Evolutionary conservation across 1,140 invertebrate species (phyloP).

Genomic region (Oryzaephilus surinamensis): DNA sequence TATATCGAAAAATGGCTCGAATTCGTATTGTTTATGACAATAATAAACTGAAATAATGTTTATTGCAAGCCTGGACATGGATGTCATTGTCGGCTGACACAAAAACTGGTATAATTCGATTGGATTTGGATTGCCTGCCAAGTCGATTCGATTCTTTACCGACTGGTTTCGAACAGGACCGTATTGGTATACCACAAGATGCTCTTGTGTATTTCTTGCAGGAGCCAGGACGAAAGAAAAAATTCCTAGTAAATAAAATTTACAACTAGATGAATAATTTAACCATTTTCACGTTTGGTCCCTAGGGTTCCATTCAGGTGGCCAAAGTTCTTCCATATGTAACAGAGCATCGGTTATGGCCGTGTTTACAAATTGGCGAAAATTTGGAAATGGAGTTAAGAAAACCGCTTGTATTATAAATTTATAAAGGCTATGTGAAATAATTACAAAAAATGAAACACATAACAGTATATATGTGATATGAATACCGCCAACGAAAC

Average conservation of each 20-base stretch:
- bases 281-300: not conserved
- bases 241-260: slow-evolving; percentile 36
- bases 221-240: slow-evolving; percentile 40
- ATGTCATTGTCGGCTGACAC: slow-evolving; percentile 29
- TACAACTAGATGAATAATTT: slow-evolving; percentile 5
- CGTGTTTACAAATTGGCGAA: slow-evolving; percentile 26
- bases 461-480: slow-evolving; percentile 7
- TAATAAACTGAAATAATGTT: not conserved
- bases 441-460: not conserved
- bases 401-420: slow-evolving; percentile 20
- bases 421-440: not conserved
- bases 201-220: slow-evolving; percentile 39
- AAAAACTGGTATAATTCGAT: slow-evolving; percentile 22
- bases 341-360: slow-evolving; percentile 28
- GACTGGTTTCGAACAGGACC: slow-evolving; percentile 12
- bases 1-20: too few relatives aligned
- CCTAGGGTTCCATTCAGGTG: slow-evolving; percentile 36
- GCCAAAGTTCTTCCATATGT: slow-evolving; percentile 33
- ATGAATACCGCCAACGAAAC: slow-evolving; percentile 6
- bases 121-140: slow-evolving; percentile 33
- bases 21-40: too few relatives aligned
- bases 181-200: slow-evolving; percentile 33
- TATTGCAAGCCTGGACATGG: slow-evolving; percentile 33
- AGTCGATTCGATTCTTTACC: slow-evolving; percentile 28
- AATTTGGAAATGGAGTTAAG: slow-evolving; percentile 20